A percentile compares a stretch with the other conserved stretches of the same genome.
phyloP scores from a whole-genome alignment of 2,113 vertebrate genomes.

The Zeus faber region DNA sequence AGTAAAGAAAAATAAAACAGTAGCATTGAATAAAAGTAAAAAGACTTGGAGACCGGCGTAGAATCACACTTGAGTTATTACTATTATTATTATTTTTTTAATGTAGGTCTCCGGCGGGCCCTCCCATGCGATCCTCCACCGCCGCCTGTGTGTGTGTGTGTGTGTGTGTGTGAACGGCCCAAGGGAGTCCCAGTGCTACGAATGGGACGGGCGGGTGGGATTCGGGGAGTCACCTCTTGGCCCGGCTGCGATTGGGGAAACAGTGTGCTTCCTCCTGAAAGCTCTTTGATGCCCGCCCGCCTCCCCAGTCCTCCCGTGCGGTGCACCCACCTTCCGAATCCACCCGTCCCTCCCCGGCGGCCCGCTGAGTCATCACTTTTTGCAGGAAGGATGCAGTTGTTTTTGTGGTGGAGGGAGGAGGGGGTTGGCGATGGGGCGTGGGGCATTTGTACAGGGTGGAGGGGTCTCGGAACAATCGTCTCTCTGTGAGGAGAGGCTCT shows the following conservation, averaged over 20 bases:
- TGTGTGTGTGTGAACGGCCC: neutral
- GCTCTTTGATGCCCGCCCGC: conserved; percentile 38
- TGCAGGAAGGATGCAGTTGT: conserved; percentile 76
- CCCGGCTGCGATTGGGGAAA: too few species aligned
- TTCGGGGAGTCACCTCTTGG: too few species aligned
- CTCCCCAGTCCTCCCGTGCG: conserved; percentile 26
- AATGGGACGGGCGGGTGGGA: neutral
- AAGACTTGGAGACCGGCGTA: too few species aligned
- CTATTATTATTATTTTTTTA: too few species aligned
- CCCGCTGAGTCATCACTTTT: conserved; percentile 70
- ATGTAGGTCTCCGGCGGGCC: too few species aligned
- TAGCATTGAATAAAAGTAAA: too few species aligned
- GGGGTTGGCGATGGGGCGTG: conserved; percentile 7
- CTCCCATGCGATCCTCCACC: too few species aligned
- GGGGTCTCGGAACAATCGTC: conserved; percentile 12
- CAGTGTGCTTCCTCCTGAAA: conserved; percentile 50
- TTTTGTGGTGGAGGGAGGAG: conserved; percentile 44
- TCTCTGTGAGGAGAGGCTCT: conserved; percentile 21
- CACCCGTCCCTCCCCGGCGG: conserved; percentile 8
- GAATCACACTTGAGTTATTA: too few species aligned
- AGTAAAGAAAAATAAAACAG: too few species aligned
- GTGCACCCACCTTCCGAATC: conserved; percentile 42
- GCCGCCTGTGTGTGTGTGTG: neutral
- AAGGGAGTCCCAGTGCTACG: too few species aligned
- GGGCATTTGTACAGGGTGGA: neutral